Evolutionary conservation across 2,797 vertebrate genomes (phyloP), one percentile per base, ranked within the genome.

Genomic region (Chaetodon trifasciatus): DNA sequence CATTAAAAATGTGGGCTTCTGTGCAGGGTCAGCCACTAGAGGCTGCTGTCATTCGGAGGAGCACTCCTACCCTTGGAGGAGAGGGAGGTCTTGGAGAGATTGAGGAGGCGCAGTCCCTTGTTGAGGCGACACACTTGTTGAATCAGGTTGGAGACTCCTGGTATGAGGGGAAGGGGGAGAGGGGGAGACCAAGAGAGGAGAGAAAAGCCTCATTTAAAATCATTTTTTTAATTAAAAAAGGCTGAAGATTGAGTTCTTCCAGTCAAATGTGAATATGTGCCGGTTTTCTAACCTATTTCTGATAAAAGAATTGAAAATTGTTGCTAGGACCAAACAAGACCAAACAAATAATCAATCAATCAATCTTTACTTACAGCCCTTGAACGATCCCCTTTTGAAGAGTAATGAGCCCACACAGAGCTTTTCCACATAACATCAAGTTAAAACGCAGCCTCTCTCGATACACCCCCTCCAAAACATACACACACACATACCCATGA

Each of bases 61-160:
- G 70, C 8, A 46, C 28, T 79, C 91, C 47, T 95, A 98, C 97
- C 97, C 86, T 97, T 96, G 23, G 97, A 96, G 60, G 97, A 97
- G 70, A 98, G 95, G 37, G 96, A 95, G 63, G 97, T 97, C 94
- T 97, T 97, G 89, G 97, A 96, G 88, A 98, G 96, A 88, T 97
- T 97, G 64, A 98, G 96, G 77, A 96, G 95, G 83, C 96, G 96
- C 69, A 98, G 95, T 60, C 97, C 97, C 73, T 97, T 97, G 81
- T 96, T 97, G 85, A 97, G 96, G 74, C 96, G 97, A 78, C 97
- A 97, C 63, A 98, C 96, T 86, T 97, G 97, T 93, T 97, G 97
- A 85, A 97, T 97, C 79, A 98, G 94, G 85, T 96, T 96, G 82
- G 96, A 95, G 52, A 98, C 96, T 68, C 97, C 97, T 98, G 88